phyloP scores from a whole-genome alignment of 2,113 vertebrate genomes.

The Pteronura brasiliensis region DNA sequence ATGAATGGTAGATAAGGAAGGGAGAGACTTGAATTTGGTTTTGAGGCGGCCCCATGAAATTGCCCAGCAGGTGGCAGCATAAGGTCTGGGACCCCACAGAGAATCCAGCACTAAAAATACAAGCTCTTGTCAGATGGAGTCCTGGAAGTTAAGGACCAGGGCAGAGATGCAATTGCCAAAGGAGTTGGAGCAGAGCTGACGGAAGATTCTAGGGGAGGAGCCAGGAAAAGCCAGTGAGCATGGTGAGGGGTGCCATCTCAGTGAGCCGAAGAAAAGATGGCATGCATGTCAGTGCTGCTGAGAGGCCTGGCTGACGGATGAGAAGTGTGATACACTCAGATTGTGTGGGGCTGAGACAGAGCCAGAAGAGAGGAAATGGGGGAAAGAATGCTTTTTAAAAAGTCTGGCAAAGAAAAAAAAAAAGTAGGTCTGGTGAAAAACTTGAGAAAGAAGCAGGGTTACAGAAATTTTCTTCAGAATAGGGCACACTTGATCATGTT shows the following conservation, averaged over 20 bases:
- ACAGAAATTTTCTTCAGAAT: background rate
- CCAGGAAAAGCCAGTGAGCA: background rate
- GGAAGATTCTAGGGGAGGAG: background rate
- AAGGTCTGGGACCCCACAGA: background rate
- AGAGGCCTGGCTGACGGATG: background rate
- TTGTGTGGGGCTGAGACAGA: background rate
- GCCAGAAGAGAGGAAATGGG: background rate
- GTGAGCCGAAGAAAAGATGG: background rate
- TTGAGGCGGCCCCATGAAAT: background rate
- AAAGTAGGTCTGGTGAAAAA: background rate
- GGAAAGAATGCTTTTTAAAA: background rate
- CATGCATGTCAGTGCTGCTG: background rate
- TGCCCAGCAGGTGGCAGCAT: slow-evolving; percentile 28
- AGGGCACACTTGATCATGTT: background rate
- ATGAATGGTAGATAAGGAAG: background rate
- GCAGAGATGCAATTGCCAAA: background rate
- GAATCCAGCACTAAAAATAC: background rate
- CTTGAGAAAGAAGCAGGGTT: background rate
- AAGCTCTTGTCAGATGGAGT: background rate
- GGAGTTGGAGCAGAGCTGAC: background rate
- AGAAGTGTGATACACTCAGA: background rate
- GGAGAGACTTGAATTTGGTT: background rate
- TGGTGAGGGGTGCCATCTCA: background rate
- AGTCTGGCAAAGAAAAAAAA: background rate
- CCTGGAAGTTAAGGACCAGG: background rate